A percentile compares a stretch with the other conserved stretches of the same genome.
phyloP scores from a whole-genome alignment of 2,113 vertebrate species.

The Tachysurus fulvidraco region DNA sequence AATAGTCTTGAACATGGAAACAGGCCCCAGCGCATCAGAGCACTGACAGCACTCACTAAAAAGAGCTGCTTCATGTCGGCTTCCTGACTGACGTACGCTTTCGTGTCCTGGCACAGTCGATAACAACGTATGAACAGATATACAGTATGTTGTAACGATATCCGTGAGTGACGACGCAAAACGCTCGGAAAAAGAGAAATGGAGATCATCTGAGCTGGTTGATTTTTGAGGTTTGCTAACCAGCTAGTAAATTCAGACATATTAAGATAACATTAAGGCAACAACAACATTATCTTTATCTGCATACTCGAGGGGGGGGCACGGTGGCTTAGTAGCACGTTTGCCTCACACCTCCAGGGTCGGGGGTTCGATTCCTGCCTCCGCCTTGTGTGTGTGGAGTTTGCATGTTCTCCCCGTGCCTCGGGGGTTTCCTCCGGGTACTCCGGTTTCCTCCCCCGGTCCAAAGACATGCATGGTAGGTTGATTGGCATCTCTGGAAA shows the following conservation, averaged over 20 bases:
- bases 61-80: background rate
- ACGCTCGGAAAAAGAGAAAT: no score
- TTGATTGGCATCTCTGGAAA: no score
- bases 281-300: background rate
- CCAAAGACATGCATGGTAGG: no score
- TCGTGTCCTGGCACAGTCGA: background rate
- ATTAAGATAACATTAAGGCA: background rate
- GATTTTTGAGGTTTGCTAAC: background rate
- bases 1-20: conserved; percentile 62
- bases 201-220: background rate
- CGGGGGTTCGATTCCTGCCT: no score
- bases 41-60: background rate
- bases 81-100: conserved; percentile 25
- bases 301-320: background rate
- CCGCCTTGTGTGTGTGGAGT: no score
- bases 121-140: background rate
- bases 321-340: no score
- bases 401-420: no score
- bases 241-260: background rate
- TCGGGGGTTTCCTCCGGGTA: no score
- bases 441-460: no score
- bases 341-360: no score
- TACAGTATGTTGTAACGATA: background rate
- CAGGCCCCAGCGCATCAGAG: conserved; percentile 14
- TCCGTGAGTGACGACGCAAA: background rate